Base-by-base conservation (phyloP, 1,140 invertebrate species). In the Lepidurus apus region DNA sequence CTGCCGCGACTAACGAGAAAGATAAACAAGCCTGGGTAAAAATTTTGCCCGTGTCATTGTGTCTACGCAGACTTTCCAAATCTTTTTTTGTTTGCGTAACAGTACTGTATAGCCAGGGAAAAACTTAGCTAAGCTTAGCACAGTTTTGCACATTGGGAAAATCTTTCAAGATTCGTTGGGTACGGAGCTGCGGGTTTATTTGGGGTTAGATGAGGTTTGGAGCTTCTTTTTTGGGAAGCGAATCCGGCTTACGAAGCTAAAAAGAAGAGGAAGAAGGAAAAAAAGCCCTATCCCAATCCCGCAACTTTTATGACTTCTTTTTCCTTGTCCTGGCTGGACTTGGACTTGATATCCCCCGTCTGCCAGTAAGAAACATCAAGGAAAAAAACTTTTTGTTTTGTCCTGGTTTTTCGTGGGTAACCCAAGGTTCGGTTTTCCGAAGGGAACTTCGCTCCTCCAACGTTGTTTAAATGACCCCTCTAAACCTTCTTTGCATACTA, bases 391-490 rank as follows among this genome's bases (percentile, higher is more conserved):
- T 47, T 47, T 47, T 65, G 53, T 65, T 65, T 65, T 65, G 53
- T 65, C 21, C 21, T 65, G 21, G 34, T 21, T 65, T 17, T 21
- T 65, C 53, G 53, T 65, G 53, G 53, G 17, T 65, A 65, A 65
- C 53, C 53, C 21, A 65, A 7, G 13, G 17, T 47, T 13, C 53
- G 53, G 45, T 47, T 47, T 17, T 47, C 45, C 45, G 45, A 47
- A 47, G 45, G 17, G 13, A 21, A 21, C 17, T 34, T 34, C 34
- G 34, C 34, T 34, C 34, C 2, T 9, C 53, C 21, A 21, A 65
- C 53, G 53, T 65, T 65, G 13, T 65, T 65, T 65, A 65, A 65
- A 65, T 65, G 53, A 21, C 45, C 53, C 53, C 53, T 65, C 17
- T 17, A 65, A 21, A 11, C 53, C 53, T 65, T 65, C 53, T 65